Base-by-base conservation (phyloP, 1,140 invertebrate species). In the Pseudomyrmex cubaensis region DNA sequence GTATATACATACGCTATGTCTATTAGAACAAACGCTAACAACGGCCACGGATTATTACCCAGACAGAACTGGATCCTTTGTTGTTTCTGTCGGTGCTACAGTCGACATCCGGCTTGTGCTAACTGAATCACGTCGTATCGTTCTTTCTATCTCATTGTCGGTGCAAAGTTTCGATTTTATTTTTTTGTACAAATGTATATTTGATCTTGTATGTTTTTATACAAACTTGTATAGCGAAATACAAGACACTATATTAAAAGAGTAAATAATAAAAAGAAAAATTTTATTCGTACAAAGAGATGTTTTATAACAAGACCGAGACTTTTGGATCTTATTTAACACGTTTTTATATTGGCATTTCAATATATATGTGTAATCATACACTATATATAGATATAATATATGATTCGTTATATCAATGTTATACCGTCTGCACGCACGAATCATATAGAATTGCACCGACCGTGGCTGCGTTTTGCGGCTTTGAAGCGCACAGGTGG, bases 21-120 rank as follows among this genome's bases (percentile, higher is more conserved):
- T 90, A 91, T 90, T 90, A 90, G 90, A 91, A 86, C 85, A 87
- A 88, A 90, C 85, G 83, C 70, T 64, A 83, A 84, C 80, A 57
- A 67, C 70, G 72, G 82, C 74, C 80, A 63, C 63, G 63, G 76
- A 77, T 88, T 88, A 83, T 91, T 91, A 91, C 85, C 87, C 89
- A 90, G 75, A 59, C 76, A 88, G 85, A 87, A 87, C 63, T 75
- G 75, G 50, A 70, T 75, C 70, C 75, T 84, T 87, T 86, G 86
- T 87, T 84, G 63, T 75, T 75, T 56, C 78, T 63, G 48, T 56
- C 35, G 57, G 62, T 76, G 73, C 35, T 54, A 56, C 61, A 56
- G 20, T 54, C 59, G n/a, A 63, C 35, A 46, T 54, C 56, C 69
- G 48, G 35, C 17, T 52, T 22, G 22, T 35, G 17, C 52, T 20